Evolutionary conservation across 2,888 invertebrate genomes (phyloP).

Genomic region (Mystacides longicornis): DNA sequence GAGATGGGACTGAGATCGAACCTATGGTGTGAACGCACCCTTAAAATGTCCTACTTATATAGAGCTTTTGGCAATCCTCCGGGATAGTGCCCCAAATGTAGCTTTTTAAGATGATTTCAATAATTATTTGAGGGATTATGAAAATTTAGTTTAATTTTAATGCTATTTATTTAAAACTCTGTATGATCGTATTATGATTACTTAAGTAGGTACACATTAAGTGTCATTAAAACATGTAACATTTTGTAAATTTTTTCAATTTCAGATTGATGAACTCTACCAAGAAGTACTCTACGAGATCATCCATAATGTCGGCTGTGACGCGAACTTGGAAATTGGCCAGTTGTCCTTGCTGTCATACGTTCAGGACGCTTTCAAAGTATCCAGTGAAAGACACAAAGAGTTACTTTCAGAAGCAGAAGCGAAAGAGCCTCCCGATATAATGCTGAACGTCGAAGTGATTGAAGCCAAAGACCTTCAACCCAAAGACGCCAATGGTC

Average conservation of each 20-base stretch:
- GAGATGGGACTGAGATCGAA: no score
- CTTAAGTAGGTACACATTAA: no score
- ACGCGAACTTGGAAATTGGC: constrained; percentile 62
- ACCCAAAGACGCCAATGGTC: constrained; percentile 84
- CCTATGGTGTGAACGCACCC: no score
- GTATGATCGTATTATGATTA: no score
- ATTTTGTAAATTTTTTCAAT: no score
- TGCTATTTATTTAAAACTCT: no score
- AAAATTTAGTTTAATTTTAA: background rate
- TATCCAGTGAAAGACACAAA: constrained; percentile 63
- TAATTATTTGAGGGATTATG: no score
- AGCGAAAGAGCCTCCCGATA: constrained; percentile 75
- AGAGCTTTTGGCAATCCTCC: no score
- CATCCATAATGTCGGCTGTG: constrained; percentile 76
- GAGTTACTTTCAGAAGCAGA: constrained; percentile 63
- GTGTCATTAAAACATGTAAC: no score
- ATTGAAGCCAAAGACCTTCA: constrained; percentile 79
- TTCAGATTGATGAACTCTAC: constrained; percentile 80
- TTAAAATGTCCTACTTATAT: no score
- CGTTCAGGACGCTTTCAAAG: constrained; percentile 63
- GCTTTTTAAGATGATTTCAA: no score
- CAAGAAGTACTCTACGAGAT: constrained; percentile 77
- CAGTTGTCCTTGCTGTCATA: constrained; percentile 64
- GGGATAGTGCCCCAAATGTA: no score
- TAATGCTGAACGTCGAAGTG: constrained; percentile 77